These are phyloP conservation scores for Taxidea taxus DNA, from an alignment of 2,113 vertebrate genomes.

Conservation along the genomic window DNA sequence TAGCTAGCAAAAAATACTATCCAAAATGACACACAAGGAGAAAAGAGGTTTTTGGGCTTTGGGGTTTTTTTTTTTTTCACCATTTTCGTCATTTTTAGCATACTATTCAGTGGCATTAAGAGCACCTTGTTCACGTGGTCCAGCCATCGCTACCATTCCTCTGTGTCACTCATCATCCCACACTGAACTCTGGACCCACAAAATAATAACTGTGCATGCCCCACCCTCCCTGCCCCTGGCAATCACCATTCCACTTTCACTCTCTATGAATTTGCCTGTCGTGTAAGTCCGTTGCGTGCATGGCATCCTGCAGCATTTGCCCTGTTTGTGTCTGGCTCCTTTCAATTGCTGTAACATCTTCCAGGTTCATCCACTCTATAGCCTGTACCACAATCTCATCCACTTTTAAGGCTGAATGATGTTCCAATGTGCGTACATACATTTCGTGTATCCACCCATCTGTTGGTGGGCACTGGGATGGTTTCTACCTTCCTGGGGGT, in stretches of 20 bases:
- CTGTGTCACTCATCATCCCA: not conserved
- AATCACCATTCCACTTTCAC: not conserved
- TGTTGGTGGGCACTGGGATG: not conserved
- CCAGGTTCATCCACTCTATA: not conserved
- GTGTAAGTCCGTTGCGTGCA: accelerated
- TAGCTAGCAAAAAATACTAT: not conserved
- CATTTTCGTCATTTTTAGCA: not conserved
- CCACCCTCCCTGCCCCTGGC: not conserved
- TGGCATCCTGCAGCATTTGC: not conserved
- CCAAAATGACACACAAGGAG: not conserved
- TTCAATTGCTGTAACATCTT: not conserved
- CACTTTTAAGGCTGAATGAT: not conserved
- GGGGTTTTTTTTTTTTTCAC: not conserved
- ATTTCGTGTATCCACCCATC: not conserved
- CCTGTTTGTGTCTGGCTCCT: not conserved
- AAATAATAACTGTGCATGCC: not conserved
- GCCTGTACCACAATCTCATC: not conserved
- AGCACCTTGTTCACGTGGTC: not conserved
- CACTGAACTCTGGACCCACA: not conserved
- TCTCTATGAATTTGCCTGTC: not conserved
- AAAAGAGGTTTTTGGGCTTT: not conserved
- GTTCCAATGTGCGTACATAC: not conserved
- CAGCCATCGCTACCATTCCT: too few relatives aligned
- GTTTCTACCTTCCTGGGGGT: not conserved
- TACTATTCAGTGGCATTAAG: too few relatives aligned